Evolutionary conservation across 2,888 invertebrate species (phyloP).

Genomic region (Cataglyphis livida): DNA sequence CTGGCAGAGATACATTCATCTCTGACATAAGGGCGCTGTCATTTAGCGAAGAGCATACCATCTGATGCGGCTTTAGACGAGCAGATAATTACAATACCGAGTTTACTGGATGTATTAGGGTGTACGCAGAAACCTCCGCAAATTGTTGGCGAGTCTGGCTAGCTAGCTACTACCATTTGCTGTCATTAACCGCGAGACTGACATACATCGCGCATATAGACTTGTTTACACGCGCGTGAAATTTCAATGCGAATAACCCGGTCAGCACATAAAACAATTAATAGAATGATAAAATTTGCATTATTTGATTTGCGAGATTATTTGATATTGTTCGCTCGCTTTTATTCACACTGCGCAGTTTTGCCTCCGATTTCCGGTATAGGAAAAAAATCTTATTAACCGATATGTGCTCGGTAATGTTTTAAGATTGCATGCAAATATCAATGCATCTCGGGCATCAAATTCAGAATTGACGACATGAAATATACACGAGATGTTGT

Average conservation of each 20-base stretch:
- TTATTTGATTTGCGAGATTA: background rate
- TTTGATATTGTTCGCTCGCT: background rate
- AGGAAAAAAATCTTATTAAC: background rate
- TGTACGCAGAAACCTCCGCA: conserved; percentile 33
- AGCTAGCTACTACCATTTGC: conserved; percentile 22
- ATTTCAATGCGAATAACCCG: conserved; percentile 27
- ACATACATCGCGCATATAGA: background rate
- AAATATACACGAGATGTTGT: background rate
- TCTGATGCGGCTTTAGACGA: background rate
- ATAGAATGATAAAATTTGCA: conserved; percentile 7
- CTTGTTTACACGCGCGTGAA: conserved; percentile 23
- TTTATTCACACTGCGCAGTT: background rate
- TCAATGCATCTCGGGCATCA: background rate
- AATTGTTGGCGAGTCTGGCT: conserved; percentile 36
- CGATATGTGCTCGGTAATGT: background rate
- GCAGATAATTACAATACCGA: conserved; percentile 40
- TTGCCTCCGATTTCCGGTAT: background rate
- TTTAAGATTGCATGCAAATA: background rate
- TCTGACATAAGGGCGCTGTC: background rate
- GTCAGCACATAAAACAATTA: conserved; percentile 11
- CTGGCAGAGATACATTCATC: background rate
- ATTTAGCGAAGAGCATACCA: conserved; percentile 1
- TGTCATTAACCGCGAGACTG: conserved; percentile 39
- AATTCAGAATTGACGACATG: conserved; percentile 3
- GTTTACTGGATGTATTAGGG: conserved; percentile 24